These are phyloP conservation scores for Teinopalpus imperialis DNA, from an alignment of 2,888 invertebrate species.

Conservation along the genomic window DNA sequence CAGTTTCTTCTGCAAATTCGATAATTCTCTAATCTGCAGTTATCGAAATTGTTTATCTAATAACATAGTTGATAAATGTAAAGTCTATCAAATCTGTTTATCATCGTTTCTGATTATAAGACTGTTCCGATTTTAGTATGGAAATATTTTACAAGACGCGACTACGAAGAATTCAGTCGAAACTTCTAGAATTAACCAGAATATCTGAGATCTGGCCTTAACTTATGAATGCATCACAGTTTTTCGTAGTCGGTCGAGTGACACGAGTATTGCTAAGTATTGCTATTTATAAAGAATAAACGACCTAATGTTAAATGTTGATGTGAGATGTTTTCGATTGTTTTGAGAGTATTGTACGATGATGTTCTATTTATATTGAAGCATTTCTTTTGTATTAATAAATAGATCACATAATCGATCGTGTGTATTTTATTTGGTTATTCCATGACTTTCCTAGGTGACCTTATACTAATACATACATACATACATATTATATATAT, in stretches of 20 bases:
- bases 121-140: slow-evolving; percentile 58
- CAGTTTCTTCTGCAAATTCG: background rate
- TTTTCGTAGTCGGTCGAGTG: slow-evolving; percentile 45
- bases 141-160: slow-evolving; percentile 32
- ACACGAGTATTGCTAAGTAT: slow-evolving; percentile 46
- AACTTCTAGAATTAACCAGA: slow-evolving; percentile 22
- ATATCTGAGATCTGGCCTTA: slow-evolving; percentile 13
- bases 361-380: slow-evolving; percentile 75
- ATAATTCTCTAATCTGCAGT: slow-evolving; percentile 40
- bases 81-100: slow-evolving; percentile 26
- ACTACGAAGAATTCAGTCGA: slow-evolving; percentile 9
- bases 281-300: slow-evolving; percentile 45
- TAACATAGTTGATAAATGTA: slow-evolving; percentile 25
- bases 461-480: no score
- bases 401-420: slow-evolving; percentile 44
- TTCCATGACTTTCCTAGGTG: no score
- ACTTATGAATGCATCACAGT: slow-evolving; percentile 24
- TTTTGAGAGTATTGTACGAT: slow-evolving; percentile 58
- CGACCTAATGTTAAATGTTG: slow-evolving; percentile 47
- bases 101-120: slow-evolving; percentile 49
- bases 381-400: slow-evolving; percentile 73
- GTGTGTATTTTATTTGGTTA: slow-evolving; percentile 21
- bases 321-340: slow-evolving; percentile 43
- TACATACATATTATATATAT: no score
- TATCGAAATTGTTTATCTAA: slow-evolving; percentile 46